Conservation (phyloP, 1,140 invertebrate species). For the Drosophila repletoides region DNA sequence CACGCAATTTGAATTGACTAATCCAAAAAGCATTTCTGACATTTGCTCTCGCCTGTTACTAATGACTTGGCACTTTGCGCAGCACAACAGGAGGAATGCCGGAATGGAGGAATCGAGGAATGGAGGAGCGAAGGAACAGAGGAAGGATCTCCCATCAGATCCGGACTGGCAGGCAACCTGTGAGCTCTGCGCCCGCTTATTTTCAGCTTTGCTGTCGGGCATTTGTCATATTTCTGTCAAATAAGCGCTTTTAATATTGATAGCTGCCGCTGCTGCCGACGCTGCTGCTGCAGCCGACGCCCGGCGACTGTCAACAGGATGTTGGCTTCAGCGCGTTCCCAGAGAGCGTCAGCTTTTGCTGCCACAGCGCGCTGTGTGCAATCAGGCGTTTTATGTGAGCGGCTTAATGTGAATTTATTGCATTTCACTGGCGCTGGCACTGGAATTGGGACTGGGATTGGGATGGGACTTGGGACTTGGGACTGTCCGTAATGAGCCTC, state of each 20-base stretch:
- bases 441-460: neutral
- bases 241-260: constrained; percentile 81
- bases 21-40: constrained; percentile 79
- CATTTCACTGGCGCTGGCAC: constrained; percentile 45
- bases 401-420: constrained; percentile 80
- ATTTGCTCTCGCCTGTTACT: constrained; percentile 72
- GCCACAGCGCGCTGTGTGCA: constrained; percentile 51
- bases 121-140: neutral
- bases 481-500: constrained; percentile 54
- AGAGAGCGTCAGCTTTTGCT: constrained; percentile 14
- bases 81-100: constrained; percentile 32
- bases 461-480: neutral
- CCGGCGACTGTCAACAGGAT: constrained; percentile 68
- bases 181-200: constrained; percentile 39
- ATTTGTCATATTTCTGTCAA: constrained; percentile 81
- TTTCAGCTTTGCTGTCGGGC: constrained; percentile 72
- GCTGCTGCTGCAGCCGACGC: constrained; percentile 14
- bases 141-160: neutral
- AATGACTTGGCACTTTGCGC: constrained; percentile 74
- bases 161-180: constrained; percentile 46
- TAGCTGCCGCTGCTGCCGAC: constrained; percentile 49
- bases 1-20: constrained; percentile 71
- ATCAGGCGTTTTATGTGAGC: constrained; percentile 79
- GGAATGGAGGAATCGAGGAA: neutral
- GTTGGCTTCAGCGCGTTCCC: constrained; percentile 71